Conservation (phyloP, 2,888 invertebrate genomes). For the Lamellibrachia satsuma region DNA sequence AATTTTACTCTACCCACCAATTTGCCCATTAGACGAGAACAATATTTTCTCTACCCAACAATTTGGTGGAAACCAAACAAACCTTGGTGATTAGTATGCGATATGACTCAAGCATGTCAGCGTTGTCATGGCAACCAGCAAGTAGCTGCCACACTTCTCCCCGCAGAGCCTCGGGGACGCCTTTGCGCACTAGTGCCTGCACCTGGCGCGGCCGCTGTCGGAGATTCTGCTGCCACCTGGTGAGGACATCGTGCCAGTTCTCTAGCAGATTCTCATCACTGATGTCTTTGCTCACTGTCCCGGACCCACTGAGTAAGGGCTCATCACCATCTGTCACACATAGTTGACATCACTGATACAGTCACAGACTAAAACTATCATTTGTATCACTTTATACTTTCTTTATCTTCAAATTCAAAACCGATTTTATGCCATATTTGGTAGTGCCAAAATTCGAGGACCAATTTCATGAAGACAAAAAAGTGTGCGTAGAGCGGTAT, state of each 20-base stretch:
- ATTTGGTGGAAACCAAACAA: neutral
- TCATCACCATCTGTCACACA: constrained; percentile 72
- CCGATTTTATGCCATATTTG: too few relatives aligned
- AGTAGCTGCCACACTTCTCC: constrained; percentile 98
- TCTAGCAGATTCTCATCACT: constrained; percentile 86
- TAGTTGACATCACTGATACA: neutral
- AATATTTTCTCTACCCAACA: neutral
- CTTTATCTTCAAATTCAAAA: too few relatives aligned
- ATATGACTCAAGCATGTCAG: constrained; percentile 85
- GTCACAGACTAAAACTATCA: neutral
- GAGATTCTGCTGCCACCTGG: constrained; percentile 64
- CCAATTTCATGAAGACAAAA: too few relatives aligned
- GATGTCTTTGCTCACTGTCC: constrained; percentile 95
- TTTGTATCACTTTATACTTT: too few relatives aligned
- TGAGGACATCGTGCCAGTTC: constrained; percentile 87
- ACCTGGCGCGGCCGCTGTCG: constrained; percentile 78
- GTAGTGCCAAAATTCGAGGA: too few relatives aligned
- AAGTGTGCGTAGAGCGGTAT: too few relatives aligned
- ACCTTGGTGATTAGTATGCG: constrained; percentile 91
- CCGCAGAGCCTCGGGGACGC: constrained; percentile 94
- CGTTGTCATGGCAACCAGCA: constrained; percentile 81
- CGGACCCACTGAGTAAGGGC: constrained; percentile 95
- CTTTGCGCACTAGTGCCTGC: constrained; percentile 67
- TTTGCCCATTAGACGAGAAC: too few relatives aligned
- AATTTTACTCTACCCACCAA: too few relatives aligned